phyloP scores from a whole-genome alignment of 2,113 vertebrate genomes.

The Microcebus jonahi region DNA sequence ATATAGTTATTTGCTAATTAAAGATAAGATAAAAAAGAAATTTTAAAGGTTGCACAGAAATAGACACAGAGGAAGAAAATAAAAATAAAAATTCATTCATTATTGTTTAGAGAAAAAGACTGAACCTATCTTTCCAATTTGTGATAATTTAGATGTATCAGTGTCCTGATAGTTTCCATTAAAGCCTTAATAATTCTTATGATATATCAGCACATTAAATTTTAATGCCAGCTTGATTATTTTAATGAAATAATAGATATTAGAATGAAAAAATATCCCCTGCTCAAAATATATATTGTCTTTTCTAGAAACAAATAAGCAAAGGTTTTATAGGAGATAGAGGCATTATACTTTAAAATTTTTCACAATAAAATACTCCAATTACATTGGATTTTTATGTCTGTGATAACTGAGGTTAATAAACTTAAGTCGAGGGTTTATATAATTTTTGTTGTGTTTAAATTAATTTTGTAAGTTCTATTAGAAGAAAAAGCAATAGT shows the following conservation, averaged over 20 bases:
- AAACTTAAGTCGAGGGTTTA: neutral
- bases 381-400: neutral
- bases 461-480: neutral
- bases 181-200: neutral
- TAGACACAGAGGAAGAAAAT: neutral
- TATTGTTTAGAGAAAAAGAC: neutral
- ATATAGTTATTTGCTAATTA: neutral
- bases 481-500: neutral
- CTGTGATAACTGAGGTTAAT: neutral
- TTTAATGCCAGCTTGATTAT: neutral
- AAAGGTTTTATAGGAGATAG: neutral
- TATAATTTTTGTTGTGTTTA: neutral
- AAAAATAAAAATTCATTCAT: neutral
- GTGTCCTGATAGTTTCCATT: neutral
- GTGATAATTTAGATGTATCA: neutral
- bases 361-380: neutral
- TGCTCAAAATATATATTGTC: neutral
- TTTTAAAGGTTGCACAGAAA: neutral
- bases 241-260: slow-evolving; percentile 12
- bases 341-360: neutral
- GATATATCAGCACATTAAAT: neutral
- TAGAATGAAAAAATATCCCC: neutral
- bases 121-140: neutral
- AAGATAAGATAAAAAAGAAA: neutral
- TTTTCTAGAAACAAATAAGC: neutral